phyloP scores from a whole-genome alignment of 2,113 vertebrate species.

The Tor tambroides region DNA sequence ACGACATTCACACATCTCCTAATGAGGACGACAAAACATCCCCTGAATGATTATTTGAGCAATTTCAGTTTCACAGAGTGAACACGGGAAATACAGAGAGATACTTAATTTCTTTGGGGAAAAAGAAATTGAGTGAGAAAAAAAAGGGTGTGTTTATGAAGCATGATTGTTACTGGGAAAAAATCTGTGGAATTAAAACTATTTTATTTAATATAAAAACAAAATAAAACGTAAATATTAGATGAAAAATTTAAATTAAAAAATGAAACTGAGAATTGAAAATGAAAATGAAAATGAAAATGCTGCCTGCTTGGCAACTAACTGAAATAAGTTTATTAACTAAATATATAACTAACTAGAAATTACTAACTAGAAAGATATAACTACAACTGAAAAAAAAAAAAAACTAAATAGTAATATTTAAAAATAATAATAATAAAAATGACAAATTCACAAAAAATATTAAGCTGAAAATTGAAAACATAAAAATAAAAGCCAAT shows the following conservation, averaged over 20 bases:
- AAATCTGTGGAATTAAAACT: not conserved
- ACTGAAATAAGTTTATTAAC: not conserved
- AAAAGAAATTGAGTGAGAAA: not conserved
- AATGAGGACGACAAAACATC: constrained; percentile 7
- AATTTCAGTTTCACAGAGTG: not conserved
- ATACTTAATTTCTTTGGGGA: not conserved
- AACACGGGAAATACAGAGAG: not conserved
- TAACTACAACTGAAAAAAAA: not conserved
- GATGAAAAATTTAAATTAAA: not conserved
- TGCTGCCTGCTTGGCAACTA: not conserved
- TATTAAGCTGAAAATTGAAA: not conserved
- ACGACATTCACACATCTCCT: not conserved
- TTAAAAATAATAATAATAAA: not conserved
- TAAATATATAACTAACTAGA: not conserved
- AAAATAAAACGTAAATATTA: not conserved
- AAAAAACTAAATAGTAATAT: not conserved
- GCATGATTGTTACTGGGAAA: not conserved
- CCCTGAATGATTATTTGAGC: not conserved
- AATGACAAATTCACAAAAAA: not conserved
- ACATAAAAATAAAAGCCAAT: not conserved
- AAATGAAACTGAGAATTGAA: too few species aligned
- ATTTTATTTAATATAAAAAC: not conserved
- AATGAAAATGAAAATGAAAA: not conserved
- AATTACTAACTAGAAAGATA: not conserved
- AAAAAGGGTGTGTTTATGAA: not conserved